Base-by-base conservation (phyloP, 1,140 invertebrate genomes). In the Hyles euphorbiae region DNA sequence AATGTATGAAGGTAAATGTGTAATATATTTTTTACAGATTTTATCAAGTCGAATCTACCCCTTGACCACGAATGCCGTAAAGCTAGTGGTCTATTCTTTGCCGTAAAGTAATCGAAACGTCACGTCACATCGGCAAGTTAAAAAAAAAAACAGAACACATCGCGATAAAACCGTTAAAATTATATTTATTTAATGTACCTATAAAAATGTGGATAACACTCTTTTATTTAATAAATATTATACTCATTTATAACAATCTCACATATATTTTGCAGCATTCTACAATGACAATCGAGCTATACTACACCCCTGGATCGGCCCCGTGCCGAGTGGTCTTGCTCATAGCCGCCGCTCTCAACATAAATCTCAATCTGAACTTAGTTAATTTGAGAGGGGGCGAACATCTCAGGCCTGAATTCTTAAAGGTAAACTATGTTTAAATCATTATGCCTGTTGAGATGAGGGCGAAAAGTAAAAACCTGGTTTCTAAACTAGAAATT, bases 291-390 rank as follows among this genome's bases (percentile, higher is more conserved):
- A 53, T 90, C 46, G 87, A 88, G 66, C 78, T 94, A 34, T 94
- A 94, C 81, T 92, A 93, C 77, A 65, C 91, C 49, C 87, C 91
- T 11, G 89, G 90, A 61, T 94, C 93, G 68, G 76, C 93, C 1
- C 93, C 94, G 3, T 94, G 93, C 80, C 90, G 94, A 10, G 76
- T 92, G 6, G 91, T 94, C 34, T 73, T 93, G 66, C 82, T 95
- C 74, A 82, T 90, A 10, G 93, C 93, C 32, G 93, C 92, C 60
- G 91, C 91, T 36, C 65, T 96, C 3, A 93, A 92, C n/a, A 70
- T 96, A n/a, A 90, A 94, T 34, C 69, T 95, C 3, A 93, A 96
- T 68, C 72, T 93, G 32, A 93, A 92, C 69, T 66, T 90, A 8
- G 72, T 91, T 1, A 87, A 94, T 70, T 70, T 95, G 3, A 67